phyloP scores from a whole-genome alignment of 2,888 invertebrate species.

The Drosophila mimetica region DNA sequence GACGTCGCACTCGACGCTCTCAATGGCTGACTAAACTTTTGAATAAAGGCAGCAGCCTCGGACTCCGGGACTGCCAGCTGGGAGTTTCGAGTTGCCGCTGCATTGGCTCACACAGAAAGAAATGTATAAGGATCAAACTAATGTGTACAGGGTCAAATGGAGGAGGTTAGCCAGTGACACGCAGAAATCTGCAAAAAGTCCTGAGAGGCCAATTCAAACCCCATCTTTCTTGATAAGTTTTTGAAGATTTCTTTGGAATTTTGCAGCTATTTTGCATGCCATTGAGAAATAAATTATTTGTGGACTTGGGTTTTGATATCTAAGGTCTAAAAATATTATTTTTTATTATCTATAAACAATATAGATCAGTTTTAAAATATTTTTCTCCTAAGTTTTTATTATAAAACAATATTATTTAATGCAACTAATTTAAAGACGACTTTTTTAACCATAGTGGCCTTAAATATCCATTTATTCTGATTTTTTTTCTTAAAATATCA shows the following conservation, averaged over 20 bases:
- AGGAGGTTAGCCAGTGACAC: neutral
- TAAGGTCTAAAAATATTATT: no score
- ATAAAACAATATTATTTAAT: no score
- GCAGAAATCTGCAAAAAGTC: neutral
- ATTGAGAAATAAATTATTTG: no score
- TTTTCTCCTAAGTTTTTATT: no score
- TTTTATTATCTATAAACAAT: no score
- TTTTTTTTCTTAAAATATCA: neutral
- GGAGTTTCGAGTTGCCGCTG: slow-evolving; percentile 43
- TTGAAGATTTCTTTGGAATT: neutral
- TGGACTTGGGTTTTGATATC: no score
- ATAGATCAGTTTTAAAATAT: no score
- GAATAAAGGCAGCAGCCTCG: slow-evolving; percentile 70
- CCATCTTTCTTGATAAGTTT: neutral
- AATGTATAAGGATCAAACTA: neutral
- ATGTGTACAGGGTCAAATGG: slow-evolving; percentile 5
- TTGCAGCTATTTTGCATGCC: neutral
- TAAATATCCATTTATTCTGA: neutral
- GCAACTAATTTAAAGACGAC: neutral
- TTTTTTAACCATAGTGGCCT: no score
- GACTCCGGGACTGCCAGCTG: slow-evolving; percentile 24
- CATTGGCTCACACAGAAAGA: slow-evolving; percentile 43
- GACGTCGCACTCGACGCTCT: slow-evolving; percentile 66
- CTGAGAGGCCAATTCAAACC: neutral
- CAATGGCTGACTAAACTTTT: slow-evolving; percentile 80